Percentiles rank a stretch among this genome's conserved stretches.
Evolutionary conservation across 2,888 invertebrate species (phyloP).

Genomic region (Rotaria magnacalcarata): DNA sequence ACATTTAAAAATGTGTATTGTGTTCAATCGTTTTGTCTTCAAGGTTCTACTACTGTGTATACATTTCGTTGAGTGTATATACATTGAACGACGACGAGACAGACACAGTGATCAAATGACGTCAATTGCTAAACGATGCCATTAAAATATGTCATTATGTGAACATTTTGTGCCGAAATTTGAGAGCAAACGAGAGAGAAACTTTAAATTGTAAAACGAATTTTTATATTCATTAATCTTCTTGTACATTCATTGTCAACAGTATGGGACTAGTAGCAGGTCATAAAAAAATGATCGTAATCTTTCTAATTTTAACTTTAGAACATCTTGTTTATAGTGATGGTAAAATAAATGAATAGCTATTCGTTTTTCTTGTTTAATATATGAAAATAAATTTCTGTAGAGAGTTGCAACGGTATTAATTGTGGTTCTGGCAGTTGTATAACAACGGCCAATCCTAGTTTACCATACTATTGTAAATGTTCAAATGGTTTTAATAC

Average conservation of each 20-base stretch:
- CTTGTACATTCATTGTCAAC: background rate
- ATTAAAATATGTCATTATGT: background rate
- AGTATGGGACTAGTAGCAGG: background rate
- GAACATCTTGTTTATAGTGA: background rate
- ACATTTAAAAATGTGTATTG: background rate
- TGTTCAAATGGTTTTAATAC: slow-evolving; percentile 43
- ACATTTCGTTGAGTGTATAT: background rate
- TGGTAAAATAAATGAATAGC: background rate
- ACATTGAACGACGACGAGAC: background rate
- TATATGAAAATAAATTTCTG: background rate
- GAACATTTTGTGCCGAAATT: background rate
- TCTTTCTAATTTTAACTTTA: background rate
- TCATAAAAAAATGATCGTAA: background rate
- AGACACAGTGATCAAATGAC: background rate
- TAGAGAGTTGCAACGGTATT: slow-evolving; percentile 17
- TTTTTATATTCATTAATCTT: background rate
- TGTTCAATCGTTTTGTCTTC: background rate
- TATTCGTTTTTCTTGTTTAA: background rate
- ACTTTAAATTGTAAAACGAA: background rate
- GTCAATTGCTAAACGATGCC: background rate
- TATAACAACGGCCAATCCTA: slow-evolving; percentile 38
- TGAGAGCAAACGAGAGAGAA: background rate
- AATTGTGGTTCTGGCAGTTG: slow-evolving; percentile 44
- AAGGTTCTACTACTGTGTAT: background rate
- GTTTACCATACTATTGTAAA: slow-evolving; percentile 42